A percentile compares a stretch with the other conserved stretches of the same genome.
Evolutionary conservation across 2,797 vertebrate species (phyloP).

Genomic region (Eulemur rubriventer): DNA sequence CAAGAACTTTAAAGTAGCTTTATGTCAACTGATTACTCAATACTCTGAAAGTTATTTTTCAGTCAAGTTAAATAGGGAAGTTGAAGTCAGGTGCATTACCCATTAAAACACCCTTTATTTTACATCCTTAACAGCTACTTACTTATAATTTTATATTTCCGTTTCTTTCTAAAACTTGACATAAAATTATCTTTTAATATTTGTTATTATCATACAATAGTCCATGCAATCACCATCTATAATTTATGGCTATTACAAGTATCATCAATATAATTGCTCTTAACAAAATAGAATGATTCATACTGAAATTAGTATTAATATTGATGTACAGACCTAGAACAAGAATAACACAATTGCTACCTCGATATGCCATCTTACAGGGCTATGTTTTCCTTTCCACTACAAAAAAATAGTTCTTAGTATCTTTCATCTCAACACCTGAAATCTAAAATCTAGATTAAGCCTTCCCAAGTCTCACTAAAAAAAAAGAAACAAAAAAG

Average conservation of each 20-base stretch:
- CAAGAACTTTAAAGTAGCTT: not conserved
- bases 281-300: constrained; percentile 47
- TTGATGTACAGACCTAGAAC: not conserved
- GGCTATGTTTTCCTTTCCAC: not conserved
- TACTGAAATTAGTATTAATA: not conserved
- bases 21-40: not conserved
- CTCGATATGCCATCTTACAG: not conserved
- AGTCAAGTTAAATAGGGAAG: not conserved
- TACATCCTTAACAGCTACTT: not conserved
- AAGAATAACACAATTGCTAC: not conserved
- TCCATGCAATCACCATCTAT: not conserved
- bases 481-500: not conserved
- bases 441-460: constrained; percentile 16
- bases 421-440: not conserved
- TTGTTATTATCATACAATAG: not conserved
- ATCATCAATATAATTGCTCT: not conserved
- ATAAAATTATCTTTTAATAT: constrained; percentile 38
- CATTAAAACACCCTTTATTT: not conserved
- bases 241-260: not conserved
- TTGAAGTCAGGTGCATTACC: not conserved
- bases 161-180: constrained; percentile 40
- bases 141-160: not conserved
- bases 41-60: constrained; percentile 27
- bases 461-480: not conserved
- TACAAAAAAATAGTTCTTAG: not conserved